A percentile compares a stretch with the other conserved stretches of the same genome.
Evolutionary conservation across 2,797 vertebrate genomes (phyloP).

Genomic region (Scarus forsteni): DNA sequence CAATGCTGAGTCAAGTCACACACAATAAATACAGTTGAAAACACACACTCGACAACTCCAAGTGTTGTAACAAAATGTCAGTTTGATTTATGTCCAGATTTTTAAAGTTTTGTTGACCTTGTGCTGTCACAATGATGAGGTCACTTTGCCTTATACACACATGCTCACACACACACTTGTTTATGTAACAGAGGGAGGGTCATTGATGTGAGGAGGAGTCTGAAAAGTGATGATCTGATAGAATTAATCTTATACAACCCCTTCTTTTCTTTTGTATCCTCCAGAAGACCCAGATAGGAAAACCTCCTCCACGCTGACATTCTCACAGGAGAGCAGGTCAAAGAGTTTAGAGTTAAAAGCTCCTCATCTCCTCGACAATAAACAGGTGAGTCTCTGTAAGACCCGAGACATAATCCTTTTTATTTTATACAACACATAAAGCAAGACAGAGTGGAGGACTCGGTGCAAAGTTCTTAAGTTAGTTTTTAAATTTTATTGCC

Average conservation of each 20-base stretch:
- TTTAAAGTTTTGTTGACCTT: conserved; percentile 42
- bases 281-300: conserved; percentile 38
- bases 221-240: conserved; percentile 56
- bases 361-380: conserved; percentile 11
- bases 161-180: conserved; percentile 19
- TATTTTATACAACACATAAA: neutral
- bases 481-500: too few relatives aligned
- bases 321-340: conserved; percentile 12
- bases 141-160: conserved; percentile 9
- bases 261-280: neutral
- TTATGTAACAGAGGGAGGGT: conserved; percentile 24
- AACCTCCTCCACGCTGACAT: neutral
- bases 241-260: conserved; percentile 13
- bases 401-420: too few relatives aligned
- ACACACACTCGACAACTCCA: conserved; percentile 6
- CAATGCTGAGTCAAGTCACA: conserved; percentile 62
- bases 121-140: conserved; percentile 26
- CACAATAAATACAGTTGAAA: conserved; percentile 7
- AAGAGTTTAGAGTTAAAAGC: conserved; percentile 32
- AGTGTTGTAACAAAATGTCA: conserved; percentile 21
- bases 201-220: conserved; percentile 39
- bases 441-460: too few relatives aligned
- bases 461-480: too few relatives aligned
- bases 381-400: conserved; percentile 50
- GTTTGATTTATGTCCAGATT: conserved; percentile 19